Evolutionary conservation across 2,888 invertebrate species (phyloP), one percentile per base, ranked within the genome.

Genomic region (Hemicrepidius hirtus): DNA sequence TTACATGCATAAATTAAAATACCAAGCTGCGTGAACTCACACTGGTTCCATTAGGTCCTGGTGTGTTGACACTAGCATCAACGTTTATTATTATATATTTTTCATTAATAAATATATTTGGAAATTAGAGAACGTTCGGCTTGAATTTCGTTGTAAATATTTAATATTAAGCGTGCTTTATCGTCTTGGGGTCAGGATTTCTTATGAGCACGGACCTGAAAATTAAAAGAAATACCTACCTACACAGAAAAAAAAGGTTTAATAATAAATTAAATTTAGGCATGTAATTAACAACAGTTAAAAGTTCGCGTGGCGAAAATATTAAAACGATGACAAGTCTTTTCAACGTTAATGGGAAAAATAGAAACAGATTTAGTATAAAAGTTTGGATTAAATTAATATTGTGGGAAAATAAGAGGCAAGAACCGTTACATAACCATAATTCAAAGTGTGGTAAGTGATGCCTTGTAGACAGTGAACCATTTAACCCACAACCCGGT

Each of bases 401-500:
- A 9, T 37, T 59, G 59, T 59, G 59, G 21, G 59, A 37, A 59
- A 37, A 53, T 32, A n/a, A 37, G 37, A 35, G 28, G 41, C 60
- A 60, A 50, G 28, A 60, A 66, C 60, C 66, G 71, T 71, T 71
- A 66, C 44, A 71, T 71, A 66, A 66, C 62, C 20, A 71, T 71
- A 66, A 60, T 67, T 72, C 67, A 68, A 55, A 72, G 60, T 57
- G 63, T 68, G 68, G 46, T 68, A 55, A 68, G 65, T 68, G 71
- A 68, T 68, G 67, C 63, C 72, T 71, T 75, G 72, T 70, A 73
- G 71, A 72, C 75, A 76, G 71, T 76, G 76, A 78, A 79, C 78
- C 78, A 78, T 80, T 80, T 80, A 80, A 79, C 80, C 79, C 75
- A 66, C 71, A 71, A 71, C 68, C 72, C 50, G 75, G 68, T 74